phyloP scores from a whole-genome alignment of 2,113 vertebrate genomes.

The Glaucomys volans region DNA sequence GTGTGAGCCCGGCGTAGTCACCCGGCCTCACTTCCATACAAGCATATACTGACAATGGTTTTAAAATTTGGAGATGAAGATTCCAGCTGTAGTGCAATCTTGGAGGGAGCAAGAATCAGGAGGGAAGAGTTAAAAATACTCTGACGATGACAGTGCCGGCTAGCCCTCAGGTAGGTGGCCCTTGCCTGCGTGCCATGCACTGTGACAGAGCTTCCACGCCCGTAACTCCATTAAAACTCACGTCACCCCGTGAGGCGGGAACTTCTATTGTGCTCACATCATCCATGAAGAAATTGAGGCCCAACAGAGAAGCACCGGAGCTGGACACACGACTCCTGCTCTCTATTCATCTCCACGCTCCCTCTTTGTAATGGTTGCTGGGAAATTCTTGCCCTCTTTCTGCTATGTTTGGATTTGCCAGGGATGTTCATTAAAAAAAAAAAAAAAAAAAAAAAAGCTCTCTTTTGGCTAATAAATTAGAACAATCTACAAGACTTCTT shows the following conservation, averaged over 20 bases:
- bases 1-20: not conserved
- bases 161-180: not conserved
- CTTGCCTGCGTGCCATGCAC: not conserved
- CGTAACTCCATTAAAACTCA: not conserved
- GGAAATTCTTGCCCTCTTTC: not conserved
- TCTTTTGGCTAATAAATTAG: not conserved
- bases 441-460: no score
- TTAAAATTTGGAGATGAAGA: not conserved
- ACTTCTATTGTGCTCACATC: not conserved
- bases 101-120: not conserved
- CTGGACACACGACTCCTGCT: not conserved
- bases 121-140: not conserved
- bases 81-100: not conserved
- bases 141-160: not conserved
- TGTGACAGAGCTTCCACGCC: not conserved
- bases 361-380: not conserved
- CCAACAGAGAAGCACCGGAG: not conserved
- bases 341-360: rapidly evolving
- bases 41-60: not conserved
- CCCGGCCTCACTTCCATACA: not conserved
- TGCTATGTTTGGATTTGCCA: not conserved
- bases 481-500: not conserved
- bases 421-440: not conserved
- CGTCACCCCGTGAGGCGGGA: not conserved
- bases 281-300: not conserved